Percentiles rank a stretch among this genome's conserved stretches.
phyloP scores from a whole-genome alignment of 2,888 invertebrate species.

The Chorisops tibialis region DNA sequence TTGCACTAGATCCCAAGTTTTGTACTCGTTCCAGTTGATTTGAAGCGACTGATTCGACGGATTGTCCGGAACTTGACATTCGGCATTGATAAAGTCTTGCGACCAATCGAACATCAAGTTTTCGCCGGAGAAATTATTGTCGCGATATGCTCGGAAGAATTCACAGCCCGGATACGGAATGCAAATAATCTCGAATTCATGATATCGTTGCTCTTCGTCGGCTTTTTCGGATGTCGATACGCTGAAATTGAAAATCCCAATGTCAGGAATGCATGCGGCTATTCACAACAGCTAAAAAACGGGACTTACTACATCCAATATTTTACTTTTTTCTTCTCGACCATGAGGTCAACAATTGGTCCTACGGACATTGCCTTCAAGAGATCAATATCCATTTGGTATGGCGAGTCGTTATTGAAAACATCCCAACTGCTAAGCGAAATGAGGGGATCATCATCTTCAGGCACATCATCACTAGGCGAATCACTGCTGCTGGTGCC shows the following conservation, averaged over 20 bases:
- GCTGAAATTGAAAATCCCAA: constrained; percentile 51
- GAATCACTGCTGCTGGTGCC: neutral
- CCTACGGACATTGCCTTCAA: constrained; percentile 66
- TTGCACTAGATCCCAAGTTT: constrained; percentile 65
- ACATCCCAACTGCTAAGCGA: neutral
- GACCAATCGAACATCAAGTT: constrained; percentile 71
- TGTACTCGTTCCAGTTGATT: constrained; percentile 66
- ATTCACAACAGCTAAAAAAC: neutral
- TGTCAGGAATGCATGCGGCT: no score
- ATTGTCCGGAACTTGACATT: constrained; percentile 58
- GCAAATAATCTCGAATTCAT: constrained; percentile 67
- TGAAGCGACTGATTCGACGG: constrained; percentile 52
- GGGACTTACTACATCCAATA: constrained; percentile 76
- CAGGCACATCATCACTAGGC: neutral
- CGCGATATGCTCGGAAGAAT: constrained; percentile 72
- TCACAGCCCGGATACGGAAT: constrained; percentile 83
- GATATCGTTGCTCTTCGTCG: constrained; percentile 72
- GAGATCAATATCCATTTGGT: constrained; percentile 67
- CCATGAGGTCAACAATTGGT: constrained; percentile 78
- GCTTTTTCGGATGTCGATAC: constrained; percentile 81
- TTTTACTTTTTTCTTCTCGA: constrained; percentile 79
- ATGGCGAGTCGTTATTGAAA: constrained; percentile 53
- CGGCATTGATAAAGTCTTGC: constrained; percentile 66
- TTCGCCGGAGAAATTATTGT: constrained; percentile 65
- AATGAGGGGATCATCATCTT: neutral